A percentile compares a stretch with the other conserved stretches of the same genome.
Evolutionary conservation across 1,140 invertebrate species (phyloP).

Genomic region (Heterodera carotae): DNA sequence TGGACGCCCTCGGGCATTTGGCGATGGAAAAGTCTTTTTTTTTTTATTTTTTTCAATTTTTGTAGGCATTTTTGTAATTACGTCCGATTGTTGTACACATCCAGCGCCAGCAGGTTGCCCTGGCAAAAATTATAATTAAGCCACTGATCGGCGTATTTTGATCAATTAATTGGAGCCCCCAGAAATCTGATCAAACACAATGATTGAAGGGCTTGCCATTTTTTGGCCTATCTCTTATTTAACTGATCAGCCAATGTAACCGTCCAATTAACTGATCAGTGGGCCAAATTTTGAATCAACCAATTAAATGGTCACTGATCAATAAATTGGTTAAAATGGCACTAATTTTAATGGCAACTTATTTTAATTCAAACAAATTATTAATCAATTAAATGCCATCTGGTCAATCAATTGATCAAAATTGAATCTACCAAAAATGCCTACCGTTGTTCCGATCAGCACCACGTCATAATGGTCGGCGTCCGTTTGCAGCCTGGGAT

Average conservation of each 20-base stretch:
- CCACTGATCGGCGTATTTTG: background rate
- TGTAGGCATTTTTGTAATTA: background rate
- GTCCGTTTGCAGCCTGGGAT: background rate
- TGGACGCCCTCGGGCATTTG: conserved; percentile 45
- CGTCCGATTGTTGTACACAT: conserved; percentile 43
- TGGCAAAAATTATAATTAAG: conserved; percentile 17
- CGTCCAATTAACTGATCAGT: no score
- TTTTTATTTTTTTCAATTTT: background rate
- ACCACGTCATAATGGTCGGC: conserved; percentile 29
- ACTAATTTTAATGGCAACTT: background rate
- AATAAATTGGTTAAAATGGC: background rate
- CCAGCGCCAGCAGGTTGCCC: conserved; percentile 34
- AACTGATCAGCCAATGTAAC: no score
- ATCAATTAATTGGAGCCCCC: background rate
- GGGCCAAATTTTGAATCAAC: no score
- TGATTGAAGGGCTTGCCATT: no score
- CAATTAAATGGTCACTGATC: no score
- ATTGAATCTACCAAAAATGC: background rate
- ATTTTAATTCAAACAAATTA: background rate
- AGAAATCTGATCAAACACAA: no score
- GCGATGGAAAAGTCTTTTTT: conserved; percentile 47
- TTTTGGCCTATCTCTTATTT: no score
- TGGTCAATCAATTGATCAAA: background rate
- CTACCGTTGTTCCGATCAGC: conserved; percentile 40
- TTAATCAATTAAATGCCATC: background rate